phyloP scores from a whole-genome alignment of 2,888 invertebrate genomes.

The Apodemia hepburni region DNA sequence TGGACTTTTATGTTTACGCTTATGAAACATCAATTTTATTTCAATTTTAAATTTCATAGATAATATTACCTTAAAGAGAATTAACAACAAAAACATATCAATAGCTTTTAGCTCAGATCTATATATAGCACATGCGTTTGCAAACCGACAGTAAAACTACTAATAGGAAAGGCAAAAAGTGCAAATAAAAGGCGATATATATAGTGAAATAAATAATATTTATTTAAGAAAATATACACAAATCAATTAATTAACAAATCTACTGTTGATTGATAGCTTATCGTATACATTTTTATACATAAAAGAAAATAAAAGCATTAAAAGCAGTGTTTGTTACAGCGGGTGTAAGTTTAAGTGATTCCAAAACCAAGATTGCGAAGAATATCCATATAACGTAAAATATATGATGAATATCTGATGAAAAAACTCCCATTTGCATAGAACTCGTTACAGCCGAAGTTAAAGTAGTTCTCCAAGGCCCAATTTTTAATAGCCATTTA shows the following conservation, averaged over 20 bases:
- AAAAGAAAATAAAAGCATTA: slow-evolving; percentile 46
- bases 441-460: too few species aligned
- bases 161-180: slow-evolving; percentile 24
- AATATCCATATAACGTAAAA: not conserved
- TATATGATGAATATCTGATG: too few species aligned
- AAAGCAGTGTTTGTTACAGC: too few species aligned
- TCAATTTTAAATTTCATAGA: slow-evolving; percentile 15
- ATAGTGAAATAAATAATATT: slow-evolving; percentile 44
- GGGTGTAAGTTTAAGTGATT: slow-evolving; percentile 35
- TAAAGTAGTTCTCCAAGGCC: too few species aligned
- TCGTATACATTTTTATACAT: slow-evolving; percentile 21
- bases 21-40: not conserved
- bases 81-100: slow-evolving; percentile 2
- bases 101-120: not conserved
- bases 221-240: slow-evolving; percentile 42
- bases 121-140: not conserved
- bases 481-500: too few species aligned
- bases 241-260: slow-evolving; percentile 32
- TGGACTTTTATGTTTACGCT: not conserved
- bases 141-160: not conserved
- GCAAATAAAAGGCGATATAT: slow-evolving; percentile 46
- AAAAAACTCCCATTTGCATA: too few species aligned
- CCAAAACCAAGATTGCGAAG: slow-evolving; percentile 3
- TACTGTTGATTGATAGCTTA: slow-evolving; percentile 26
- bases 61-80: not conserved